A percentile compares a stretch with the other conserved stretches of the same genome.
Conservation (phyloP, 2,888 invertebrate species). For the Xestia xanthographa region DNA sequence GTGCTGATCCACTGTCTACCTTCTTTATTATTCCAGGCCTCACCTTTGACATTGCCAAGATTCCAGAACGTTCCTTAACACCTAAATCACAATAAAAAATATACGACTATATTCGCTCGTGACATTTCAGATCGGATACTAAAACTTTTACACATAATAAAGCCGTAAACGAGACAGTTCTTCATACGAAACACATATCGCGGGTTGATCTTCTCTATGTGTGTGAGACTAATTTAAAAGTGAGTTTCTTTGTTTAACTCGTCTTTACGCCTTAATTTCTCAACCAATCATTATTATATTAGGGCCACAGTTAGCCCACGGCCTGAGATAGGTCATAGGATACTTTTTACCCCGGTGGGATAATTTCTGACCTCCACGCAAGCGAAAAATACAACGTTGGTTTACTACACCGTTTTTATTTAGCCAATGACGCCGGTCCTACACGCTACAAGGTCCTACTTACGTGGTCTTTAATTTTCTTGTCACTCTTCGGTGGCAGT, state of each 20-base stretch:
- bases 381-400: not conserved
- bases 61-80: slow-evolving; percentile 5
- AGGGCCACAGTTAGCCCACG: no score
- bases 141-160: slow-evolving; percentile 47
- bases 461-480: slow-evolving; percentile 49
- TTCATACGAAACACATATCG: slow-evolving; percentile 6
- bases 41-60: slow-evolving; percentile 1
- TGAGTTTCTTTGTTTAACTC: not conserved
- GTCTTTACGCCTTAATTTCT: not conserved
- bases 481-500: slow-evolving; percentile 31
- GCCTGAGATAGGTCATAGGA: not conserved
- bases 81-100: slow-evolving; percentile 38
- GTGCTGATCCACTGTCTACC: not conserved
- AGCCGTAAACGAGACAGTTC: slow-evolving; percentile 24
- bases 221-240: not conserved
- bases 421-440: slow-evolving; percentile 20
- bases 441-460: slow-evolving; percentile 24
- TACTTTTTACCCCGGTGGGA: not conserved
- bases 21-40: not conserved
- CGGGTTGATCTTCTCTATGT: slow-evolving; percentile 20
- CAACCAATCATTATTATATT: no score
- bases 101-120: slow-evolving; percentile 29
- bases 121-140: slow-evolving; percentile 36
- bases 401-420: slow-evolving; percentile 51
- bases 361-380: not conserved